Base-by-base conservation (phyloP, 1,140 invertebrate genomes). In the Orchestia grillus region DNA sequence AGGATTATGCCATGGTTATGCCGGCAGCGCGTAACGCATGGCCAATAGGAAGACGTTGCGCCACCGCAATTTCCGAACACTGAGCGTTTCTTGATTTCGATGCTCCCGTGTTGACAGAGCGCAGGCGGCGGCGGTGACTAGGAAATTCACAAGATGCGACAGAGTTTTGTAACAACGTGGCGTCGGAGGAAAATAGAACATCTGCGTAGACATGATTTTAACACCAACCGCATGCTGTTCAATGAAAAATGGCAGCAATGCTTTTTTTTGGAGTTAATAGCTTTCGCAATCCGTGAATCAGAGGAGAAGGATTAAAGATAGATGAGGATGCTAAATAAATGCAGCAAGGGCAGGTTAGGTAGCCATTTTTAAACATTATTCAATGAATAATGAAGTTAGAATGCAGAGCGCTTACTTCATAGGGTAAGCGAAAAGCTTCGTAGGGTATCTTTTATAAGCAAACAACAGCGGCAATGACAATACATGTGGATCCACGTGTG, bases 1-100 rank as follows among this genome's bases (percentile, higher is more conserved):
- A 42, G 88, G 88, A 90, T 90, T 90, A 90, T 90, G 88, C 88
- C 88, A 41, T 42, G 88, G 88, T 90, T 90, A 90, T 90, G 88
- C 88, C 36, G 88, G 88, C 88, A 90, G 88, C 43, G 41, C 42
- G 88, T 90, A 90, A 90, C 43, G 88, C 88, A 41, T 0, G n/a
- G 41, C 88, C 88, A 90, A 90, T 90, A 44, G 88, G 41, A 90
- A 90, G 88, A 90, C 88, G 88, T 90, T 90, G 43, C 42, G 88
- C 41, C 41, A 90, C 88, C 88, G 88, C n/a, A 90, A 90, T 90
- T 90, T 44, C 88, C 43, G 43, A 42, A 42, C 41, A 36, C n/a
- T 90, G 41, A 44, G 36, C 43, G n/a, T 0, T 90, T 90, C 88
- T 90, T 90, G 88, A 44, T 90, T 90, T 90, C 43, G 88, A 77